Base-by-base conservation (phyloP, 2,888 invertebrate genomes). In the Ligdia adustata region DNA sequence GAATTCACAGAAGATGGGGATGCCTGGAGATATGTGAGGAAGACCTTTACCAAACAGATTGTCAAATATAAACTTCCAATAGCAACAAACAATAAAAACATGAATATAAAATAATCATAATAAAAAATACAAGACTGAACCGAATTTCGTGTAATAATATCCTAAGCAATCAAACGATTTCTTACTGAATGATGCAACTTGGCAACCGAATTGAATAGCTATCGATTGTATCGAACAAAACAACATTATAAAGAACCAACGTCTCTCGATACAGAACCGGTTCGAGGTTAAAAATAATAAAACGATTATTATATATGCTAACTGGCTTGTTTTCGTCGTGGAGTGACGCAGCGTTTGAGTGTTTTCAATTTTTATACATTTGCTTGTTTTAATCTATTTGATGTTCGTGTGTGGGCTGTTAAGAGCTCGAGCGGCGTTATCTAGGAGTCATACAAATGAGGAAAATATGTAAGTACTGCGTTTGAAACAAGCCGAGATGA, bases 291-390 rank as follows among this genome's bases (percentile, higher is more conserved):
- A 63, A 64, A 66, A 66, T 67, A 69, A 61, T 52, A 56, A 58
- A 57, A 55, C 51, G 42, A 47, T 54, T 63, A 69, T 69, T 66
- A 68, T 45, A 60, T 63, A 74, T 69, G 73, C 66, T 67, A 75
- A 75, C 65, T 56, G 70, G 66, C 68, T 71, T 73, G 74, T 73
- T 74, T 70, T 62, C 64, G 58, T 59, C 44, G 33, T 15, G 15
- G 29, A 39, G 43, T 63, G 61, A 64, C 64, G 64, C 53, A 42
- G 51, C 39, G 49, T 32, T 34, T 37, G 31, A 12, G 9, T 6
- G 20, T 9, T 12, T 26, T 27, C 14, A 11, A 7, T 37, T 37
- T 26, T 37, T 37, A 37, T 37, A 20, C 37, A 11, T 29, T 18
- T 26, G 12, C 9, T 4, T 24, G 9, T 35, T 22, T 22, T 22